Evolutionary conservation across 2,113 vertebrate genomes (phyloP).

Genomic region (Lethenteron reissneri): DNA sequence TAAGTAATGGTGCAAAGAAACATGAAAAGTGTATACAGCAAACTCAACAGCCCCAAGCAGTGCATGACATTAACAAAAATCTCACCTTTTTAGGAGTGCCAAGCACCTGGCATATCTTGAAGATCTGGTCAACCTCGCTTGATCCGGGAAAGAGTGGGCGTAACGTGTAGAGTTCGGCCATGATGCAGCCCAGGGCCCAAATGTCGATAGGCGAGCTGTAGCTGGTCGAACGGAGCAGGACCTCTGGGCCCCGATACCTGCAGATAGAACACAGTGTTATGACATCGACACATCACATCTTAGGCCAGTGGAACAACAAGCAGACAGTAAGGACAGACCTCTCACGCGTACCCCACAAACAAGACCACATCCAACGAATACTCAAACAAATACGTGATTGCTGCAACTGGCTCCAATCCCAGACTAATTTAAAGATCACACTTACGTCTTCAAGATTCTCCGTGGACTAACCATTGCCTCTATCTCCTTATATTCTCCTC

Average conservation of each 20-base stretch:
- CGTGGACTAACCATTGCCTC: not conserved
- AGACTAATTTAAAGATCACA: too few relatives aligned
- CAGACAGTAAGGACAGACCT: not conserved
- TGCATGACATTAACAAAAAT: not conserved
- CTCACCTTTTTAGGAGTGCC: constrained; percentile 79
- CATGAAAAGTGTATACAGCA: not conserved
- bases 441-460: too few relatives aligned
- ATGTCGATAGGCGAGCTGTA: constrained; percentile 90
- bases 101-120: constrained; percentile 95
- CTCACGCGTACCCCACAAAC: too few relatives aligned
- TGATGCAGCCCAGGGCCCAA: constrained; percentile 94
- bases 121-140: constrained; percentile 92
- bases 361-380: too few relatives aligned
- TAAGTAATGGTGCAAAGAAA: not conserved
- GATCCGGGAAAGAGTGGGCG: constrained; percentile 92
- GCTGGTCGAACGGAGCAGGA: constrained; percentile 51
- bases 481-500: not conserved
- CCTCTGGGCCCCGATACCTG: constrained; percentile 95
- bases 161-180: constrained; percentile 82
- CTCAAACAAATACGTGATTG: too few relatives aligned
- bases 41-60: not conserved
- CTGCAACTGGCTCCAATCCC: too few relatives aligned
- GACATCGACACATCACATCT: too few relatives aligned
- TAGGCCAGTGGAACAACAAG: not conserved
- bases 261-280: not conserved